phyloP scores from a whole-genome alignment of 2,888 invertebrate genomes.

The Tryphoninae sp. region DNA sequence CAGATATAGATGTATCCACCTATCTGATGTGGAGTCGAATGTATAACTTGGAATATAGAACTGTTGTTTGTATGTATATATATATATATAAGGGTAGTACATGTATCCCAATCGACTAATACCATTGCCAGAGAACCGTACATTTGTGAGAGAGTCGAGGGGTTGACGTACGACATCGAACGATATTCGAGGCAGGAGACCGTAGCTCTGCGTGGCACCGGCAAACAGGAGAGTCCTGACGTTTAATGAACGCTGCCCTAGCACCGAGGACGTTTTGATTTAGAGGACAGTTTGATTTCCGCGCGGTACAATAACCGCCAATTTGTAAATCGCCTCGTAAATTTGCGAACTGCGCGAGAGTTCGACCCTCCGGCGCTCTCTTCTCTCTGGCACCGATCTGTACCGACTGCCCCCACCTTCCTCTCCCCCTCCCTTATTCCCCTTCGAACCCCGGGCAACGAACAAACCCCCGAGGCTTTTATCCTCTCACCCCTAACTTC shows the following conservation, averaged over 20 bases:
- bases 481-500: too few relatives aligned
- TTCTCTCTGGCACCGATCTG: neutral
- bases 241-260: conserved; percentile 78
- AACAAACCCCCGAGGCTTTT: too few relatives aligned
- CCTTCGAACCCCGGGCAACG: conserved; percentile 20
- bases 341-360: conserved; percentile 69
- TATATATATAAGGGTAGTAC: neutral
- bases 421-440: neutral
- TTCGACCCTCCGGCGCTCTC: conserved; percentile 30
- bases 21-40: neutral
- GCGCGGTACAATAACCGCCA: conserved; percentile 80
- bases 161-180: conserved; percentile 62
- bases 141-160: conserved; percentile 22
- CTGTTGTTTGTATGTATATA: neutral
- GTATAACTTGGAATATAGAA: conserved; percentile 1
- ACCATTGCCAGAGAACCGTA: conserved; percentile 7
- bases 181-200: conserved; percentile 57
- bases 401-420: neutral
- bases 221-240: conserved; percentile 68
- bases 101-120: neutral
- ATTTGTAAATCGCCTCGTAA: conserved; percentile 81
- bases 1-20: neutral
- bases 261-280: conserved; percentile 77
- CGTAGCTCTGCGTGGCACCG: conserved; percentile 9
- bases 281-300: conserved; percentile 80